Evolutionary conservation across 2,888 invertebrate genomes (phyloP).

Genomic region (Idaea aversata): DNA sequence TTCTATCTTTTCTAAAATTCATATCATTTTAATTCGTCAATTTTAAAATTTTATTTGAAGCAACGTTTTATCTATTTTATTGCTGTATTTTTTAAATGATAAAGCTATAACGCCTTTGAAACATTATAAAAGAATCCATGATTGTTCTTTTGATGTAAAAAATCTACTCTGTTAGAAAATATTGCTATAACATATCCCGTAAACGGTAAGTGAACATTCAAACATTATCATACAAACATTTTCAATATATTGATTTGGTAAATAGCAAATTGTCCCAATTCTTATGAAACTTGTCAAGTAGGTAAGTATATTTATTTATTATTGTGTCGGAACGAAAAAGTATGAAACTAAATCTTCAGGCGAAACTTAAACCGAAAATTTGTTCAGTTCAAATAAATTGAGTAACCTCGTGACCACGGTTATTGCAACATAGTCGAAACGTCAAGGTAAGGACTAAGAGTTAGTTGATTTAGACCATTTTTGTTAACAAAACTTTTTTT

Average conservation of each 20-base stretch:
- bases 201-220: slow-evolving; percentile 44
- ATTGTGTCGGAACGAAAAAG: too few relatives aligned
- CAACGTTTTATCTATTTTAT: neutral
- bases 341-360: too few relatives aligned
- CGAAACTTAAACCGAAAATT: too few relatives aligned
- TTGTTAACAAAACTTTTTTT: too few relatives aligned
- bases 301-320: too few relatives aligned
- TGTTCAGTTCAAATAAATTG: too few relatives aligned
- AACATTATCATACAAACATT: slow-evolving; percentile 24
- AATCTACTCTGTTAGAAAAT: slow-evolving; percentile 27
- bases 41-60: neutral
- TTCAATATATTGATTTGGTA: neutral
- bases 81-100: neutral
- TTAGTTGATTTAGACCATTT: too few relatives aligned
- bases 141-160: neutral
- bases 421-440: too few relatives aligned
- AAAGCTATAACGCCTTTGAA: neutral
- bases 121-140: neutral
- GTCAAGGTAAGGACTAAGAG: too few relatives aligned
- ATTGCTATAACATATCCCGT: slow-evolving; percentile 35
- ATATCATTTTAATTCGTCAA: neutral
- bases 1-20: neutral
- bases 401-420: too few relatives aligned
- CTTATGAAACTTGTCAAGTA: too few relatives aligned
- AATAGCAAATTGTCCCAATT: neutral